Evolutionary conservation across 2,797 vertebrate species (phyloP), one percentile per base, ranked within the genome.

Genomic region (Momotus momota): DNA sequence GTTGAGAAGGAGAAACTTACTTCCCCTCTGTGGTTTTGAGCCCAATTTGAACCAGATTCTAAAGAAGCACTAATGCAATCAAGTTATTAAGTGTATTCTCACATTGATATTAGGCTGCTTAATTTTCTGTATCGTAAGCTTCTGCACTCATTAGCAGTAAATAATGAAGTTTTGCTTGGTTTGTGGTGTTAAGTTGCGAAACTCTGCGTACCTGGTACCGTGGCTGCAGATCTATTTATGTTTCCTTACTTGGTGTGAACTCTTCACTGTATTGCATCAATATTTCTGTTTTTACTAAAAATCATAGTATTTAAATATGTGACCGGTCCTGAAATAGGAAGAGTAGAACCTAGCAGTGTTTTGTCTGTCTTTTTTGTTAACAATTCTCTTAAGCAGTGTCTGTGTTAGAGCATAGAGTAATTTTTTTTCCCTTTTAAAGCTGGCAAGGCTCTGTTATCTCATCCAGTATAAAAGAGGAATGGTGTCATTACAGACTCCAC

Each of bases 121-220:
- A 29, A 29, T 74, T 62, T 54, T 61, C 77, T 35, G 16, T 26
- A 4, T 2, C 27, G 49, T 11, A 49, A 90, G 71, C 17, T 57
- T 57, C 55, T 79, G 61, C 29, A 4, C 25, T 74, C 26, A 1
- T 65, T 70, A 13, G 16, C 49, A 83, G 26, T 10, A 54, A 46
- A n/a, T 14, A 31, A 41, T 12, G 20, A 48, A 22, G 48, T 33
- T 49, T 70, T 27, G 7, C 72, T 38, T 20, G 43, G 17, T 8
- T 93, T 69, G 0, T 72, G 62, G 8, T 43, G 14, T 9, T 58
- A 12, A 13, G 6, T 60, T 73, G 66, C 40, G 43, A 35, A 65
- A 21, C 14, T 51, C 38, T 23, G 9, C 20, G 6, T n/a, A 45
- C 18, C n/a, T 19, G n/a, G 45, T 31, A 23, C 21, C 0, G 0